Conservation (phyloP, 2,797 vertebrate species). For the Phataginus tricuspis region DNA sequence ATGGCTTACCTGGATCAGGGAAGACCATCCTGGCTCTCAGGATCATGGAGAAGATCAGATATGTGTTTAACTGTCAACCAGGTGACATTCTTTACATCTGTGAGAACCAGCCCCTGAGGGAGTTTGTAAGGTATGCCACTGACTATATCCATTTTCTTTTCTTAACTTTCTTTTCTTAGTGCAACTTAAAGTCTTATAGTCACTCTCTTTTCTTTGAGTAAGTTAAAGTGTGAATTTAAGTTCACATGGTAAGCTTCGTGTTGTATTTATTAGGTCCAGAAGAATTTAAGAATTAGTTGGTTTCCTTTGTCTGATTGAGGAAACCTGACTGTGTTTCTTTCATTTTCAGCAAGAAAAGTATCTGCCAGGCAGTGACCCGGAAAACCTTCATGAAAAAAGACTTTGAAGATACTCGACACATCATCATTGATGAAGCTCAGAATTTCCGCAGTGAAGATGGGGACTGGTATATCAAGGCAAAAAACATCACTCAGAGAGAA, state of each 20-base stretch:
- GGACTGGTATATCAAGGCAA: conserved; percentile 67
- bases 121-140: conserved; percentile 68
- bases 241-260: neutral
- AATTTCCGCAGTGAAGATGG: conserved; percentile 58
- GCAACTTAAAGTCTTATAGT: too few relatives aligned
- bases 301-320: neutral
- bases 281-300: neutral
- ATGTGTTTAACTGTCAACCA: conserved; percentile 36
- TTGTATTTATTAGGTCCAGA: neutral
- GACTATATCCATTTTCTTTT: neutral
- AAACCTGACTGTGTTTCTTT: neutral
- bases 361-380: conserved; percentile 69
- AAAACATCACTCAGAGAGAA: neutral
- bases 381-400: neutral
- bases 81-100: conserved; percentile 79
- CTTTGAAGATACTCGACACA: neutral
- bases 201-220: too few relatives aligned
- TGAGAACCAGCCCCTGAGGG: conserved; percentile 75
- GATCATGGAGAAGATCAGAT: conserved; percentile 78
- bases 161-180: too few relatives aligned
- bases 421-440: conserved; percentile 81
- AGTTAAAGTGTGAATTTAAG: neutral
- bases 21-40: conserved; percentile 81
- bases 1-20: conserved; percentile 81
- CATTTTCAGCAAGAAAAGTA: conserved; percentile 37